A percentile compares a stretch with the other conserved stretches of the same genome.
These are phyloP conservation scores for Brachystomella parvula DNA, from an alignment of 1,140 invertebrate species.

Conservation along the genomic window DNA sequence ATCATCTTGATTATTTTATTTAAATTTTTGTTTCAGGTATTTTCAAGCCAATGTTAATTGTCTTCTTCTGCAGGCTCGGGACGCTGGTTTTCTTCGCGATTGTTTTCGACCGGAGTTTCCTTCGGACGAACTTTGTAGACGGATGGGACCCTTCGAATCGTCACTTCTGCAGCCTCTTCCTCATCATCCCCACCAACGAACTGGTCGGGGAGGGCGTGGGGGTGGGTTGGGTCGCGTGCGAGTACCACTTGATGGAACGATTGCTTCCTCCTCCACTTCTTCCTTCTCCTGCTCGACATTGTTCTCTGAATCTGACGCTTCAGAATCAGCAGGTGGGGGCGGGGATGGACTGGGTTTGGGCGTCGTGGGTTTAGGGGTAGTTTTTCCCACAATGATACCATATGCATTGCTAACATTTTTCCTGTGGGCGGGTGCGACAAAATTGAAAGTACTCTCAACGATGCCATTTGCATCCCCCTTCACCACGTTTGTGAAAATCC, in stretches of 20 bases:
- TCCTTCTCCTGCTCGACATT: background rate
- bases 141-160: background rate
- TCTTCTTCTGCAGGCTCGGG: too few species aligned
- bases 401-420: background rate
- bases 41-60: background rate
- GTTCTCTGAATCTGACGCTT: background rate
- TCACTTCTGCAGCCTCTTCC: background rate
- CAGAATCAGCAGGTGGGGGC: background rate
- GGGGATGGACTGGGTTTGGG: background rate
- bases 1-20: too few species aligned
- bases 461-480: background rate
- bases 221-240: background rate
- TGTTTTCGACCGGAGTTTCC: background rate
- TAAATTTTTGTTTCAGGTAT: too few species aligned
- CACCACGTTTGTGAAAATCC: slow-evolving; percentile 2
- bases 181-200: background rate
- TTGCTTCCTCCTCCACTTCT: background rate
- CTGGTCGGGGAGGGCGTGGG: background rate
- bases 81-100: background rate
- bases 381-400: background rate
- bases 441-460: slow-evolving; percentile 7
- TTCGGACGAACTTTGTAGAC: background rate
- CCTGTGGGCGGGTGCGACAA: background rate
- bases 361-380: background rate
- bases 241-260: background rate